Percentiles rank a stretch among this genome's conserved stretches.
Conservation (phyloP, 2,888 invertebrate species). For the Cordylochernes scorpioides region DNA sequence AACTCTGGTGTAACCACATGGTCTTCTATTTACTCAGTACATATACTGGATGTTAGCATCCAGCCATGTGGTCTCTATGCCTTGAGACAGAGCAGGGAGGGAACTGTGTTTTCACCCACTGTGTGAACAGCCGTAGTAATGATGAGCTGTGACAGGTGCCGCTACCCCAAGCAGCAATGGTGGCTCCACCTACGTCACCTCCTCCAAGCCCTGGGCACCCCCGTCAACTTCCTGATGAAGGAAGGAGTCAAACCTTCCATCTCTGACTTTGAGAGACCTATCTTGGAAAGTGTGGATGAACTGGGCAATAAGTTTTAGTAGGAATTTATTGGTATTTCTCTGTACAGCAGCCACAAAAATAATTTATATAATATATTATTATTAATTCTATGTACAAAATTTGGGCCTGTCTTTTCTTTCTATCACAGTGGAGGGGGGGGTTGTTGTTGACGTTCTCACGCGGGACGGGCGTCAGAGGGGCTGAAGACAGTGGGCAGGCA, state of each 20-base stretch:
- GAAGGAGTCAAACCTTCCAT: constrained; percentile 7
- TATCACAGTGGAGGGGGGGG: too few relatives aligned
- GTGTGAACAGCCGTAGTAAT: not conserved
- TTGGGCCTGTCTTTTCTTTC: too few relatives aligned
- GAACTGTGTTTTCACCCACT: not conserved
- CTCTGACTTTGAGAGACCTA: constrained; percentile 8
- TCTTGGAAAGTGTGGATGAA: constrained; percentile 10
- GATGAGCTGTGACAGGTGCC: constrained; percentile 35
- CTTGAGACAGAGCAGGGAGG: not conserved
- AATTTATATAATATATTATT: too few relatives aligned
- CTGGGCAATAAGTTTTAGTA: too few relatives aligned
- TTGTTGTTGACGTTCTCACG: too few relatives aligned
- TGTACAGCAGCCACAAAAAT: too few relatives aligned
- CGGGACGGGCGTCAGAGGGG: too few relatives aligned
- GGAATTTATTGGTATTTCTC: too few relatives aligned
- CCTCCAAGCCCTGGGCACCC: constrained; percentile 59
- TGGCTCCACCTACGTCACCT: constrained; percentile 82
- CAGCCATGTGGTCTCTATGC: not conserved
- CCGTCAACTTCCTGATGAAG: constrained; percentile 9
- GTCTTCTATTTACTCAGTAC: too few relatives aligned
- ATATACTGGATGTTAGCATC: not conserved
- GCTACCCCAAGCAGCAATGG: constrained; percentile 73
- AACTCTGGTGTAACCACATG: too few relatives aligned
- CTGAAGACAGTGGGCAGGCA: too few relatives aligned
- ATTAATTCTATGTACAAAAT: too few relatives aligned